Evolutionary conservation across 2,797 vertebrate species (phyloP).

Genomic region (Hydrophis major): DNA sequence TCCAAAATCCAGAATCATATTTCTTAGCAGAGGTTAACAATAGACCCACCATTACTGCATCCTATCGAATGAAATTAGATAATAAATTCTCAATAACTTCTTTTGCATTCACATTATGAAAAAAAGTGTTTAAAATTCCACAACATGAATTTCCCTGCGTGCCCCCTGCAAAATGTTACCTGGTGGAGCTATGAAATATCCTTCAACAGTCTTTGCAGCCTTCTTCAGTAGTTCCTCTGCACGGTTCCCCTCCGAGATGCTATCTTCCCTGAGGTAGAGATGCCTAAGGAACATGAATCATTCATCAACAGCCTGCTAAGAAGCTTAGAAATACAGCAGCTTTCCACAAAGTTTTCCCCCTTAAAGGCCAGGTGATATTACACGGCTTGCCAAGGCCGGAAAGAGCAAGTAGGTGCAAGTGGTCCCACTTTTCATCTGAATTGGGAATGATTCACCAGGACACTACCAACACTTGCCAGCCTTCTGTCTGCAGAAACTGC

Average conservation of each 20-base stretch:
- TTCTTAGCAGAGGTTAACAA: neutral
- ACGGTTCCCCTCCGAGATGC: constrained; percentile 78
- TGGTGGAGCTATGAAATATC: constrained; percentile 93
- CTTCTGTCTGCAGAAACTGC: neutral
- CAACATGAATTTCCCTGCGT: neutral
- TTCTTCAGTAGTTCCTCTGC: constrained; percentile 81
- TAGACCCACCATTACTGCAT: neutral
- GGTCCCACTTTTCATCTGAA: neutral
- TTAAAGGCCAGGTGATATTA: neutral
- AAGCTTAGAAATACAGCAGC: neutral
- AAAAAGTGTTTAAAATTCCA: neutral
- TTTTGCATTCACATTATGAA: neutral
- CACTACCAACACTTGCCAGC: neutral
- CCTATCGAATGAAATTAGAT: too few relatives aligned
- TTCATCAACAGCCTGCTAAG: neutral
- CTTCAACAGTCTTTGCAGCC: constrained; percentile 81
- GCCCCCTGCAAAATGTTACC: constrained; percentile 68
- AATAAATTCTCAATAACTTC: neutral
- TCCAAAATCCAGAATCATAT: neutral
- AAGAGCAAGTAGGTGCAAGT: neutral
- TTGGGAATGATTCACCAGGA: neutral
- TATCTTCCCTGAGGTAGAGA: constrained; percentile 83
- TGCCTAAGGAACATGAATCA: constrained; percentile 68
- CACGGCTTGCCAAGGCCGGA: neutral
- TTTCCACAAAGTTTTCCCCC: neutral